phyloP scores from a whole-genome alignment of 2,888 invertebrate species.

The Pyrochroa serraticornis region DNA sequence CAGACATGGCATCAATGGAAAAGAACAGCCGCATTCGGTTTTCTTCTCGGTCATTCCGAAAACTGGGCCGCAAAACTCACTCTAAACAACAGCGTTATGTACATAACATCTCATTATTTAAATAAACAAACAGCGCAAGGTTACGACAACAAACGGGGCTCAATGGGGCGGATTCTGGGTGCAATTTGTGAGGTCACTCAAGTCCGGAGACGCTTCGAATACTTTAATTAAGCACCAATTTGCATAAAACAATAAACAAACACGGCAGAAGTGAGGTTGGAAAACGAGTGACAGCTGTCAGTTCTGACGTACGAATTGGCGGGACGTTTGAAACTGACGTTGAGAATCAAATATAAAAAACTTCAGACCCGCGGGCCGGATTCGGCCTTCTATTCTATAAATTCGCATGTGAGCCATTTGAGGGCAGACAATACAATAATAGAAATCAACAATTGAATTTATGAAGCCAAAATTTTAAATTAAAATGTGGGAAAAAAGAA shows the following conservation, averaged over 20 bases:
- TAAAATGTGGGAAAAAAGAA: too few relatives aligned
- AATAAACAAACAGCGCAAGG: slow-evolving; percentile 19
- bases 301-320: background rate
- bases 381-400: too few relatives aligned
- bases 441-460: too few relatives aligned
- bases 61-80: background rate
- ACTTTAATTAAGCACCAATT: background rate
- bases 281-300: background rate
- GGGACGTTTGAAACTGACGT: background rate
- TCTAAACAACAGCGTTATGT: slow-evolving; percentile 1
- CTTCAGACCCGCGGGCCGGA: too few relatives aligned
- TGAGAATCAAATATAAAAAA: too few relatives aligned
- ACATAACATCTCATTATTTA: slow-evolving; percentile 23
- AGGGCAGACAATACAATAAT: too few relatives aligned
- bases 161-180: background rate
- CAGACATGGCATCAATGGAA: slow-evolving; percentile 33
- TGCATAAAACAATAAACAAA: slow-evolving; percentile 7
- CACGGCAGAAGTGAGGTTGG: too few relatives aligned
- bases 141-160: slow-evolving; percentile 12
- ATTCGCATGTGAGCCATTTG: too few relatives aligned
- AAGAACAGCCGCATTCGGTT: slow-evolving; percentile 34
- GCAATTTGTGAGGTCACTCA: background rate
- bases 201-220: background rate
- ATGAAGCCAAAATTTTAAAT: too few relatives aligned
- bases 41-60: slow-evolving; percentile 27